Evolutionary conservation across 2,888 invertebrate species (phyloP).

Genomic region (Andrena haemorrhoa): DNA sequence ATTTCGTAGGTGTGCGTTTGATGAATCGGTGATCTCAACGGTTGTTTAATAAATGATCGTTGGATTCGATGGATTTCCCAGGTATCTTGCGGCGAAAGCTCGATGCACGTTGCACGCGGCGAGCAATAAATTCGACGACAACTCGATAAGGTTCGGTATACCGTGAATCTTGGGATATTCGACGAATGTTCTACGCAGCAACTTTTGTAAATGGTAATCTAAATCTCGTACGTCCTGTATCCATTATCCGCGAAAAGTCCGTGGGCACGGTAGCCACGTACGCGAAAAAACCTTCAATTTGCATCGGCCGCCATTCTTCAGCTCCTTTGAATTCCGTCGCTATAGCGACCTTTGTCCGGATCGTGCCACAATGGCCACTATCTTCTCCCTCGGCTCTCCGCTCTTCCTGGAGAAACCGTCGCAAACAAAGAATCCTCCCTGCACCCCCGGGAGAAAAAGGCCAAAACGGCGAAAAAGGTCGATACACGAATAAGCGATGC

Average conservation of each 20-base stretch:
- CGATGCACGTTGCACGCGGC: neutral
- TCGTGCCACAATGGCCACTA: constrained; percentile 83
- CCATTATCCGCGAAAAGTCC: constrained; percentile 60
- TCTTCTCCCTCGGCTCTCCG: constrained; percentile 75
- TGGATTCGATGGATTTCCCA: neutral
- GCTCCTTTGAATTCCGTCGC: constrained; percentile 82
- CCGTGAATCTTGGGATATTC: neutral
- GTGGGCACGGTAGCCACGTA: constrained; percentile 49
- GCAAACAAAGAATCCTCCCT: constrained; percentile 84
- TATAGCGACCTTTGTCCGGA: constrained; percentile 83
- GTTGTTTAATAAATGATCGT: constrained; percentile 11
- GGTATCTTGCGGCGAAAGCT: neutral
- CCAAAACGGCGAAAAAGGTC: constrained; percentile 80
- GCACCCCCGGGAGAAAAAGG: constrained; percentile 78
- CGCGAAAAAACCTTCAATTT: constrained; percentile 76
- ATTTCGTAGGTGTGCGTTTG: constrained; percentile 48
- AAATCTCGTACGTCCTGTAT: constrained; percentile 26
- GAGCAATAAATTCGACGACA: neutral
- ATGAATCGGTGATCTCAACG: constrained; percentile 18
- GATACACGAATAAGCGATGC: constrained; percentile 85
- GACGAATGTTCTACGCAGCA: neutral
- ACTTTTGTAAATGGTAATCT: constrained; percentile 12
- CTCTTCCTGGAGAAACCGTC: constrained; percentile 82
- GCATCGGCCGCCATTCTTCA: constrained; percentile 82
- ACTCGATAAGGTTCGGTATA: neutral